Conservation (phyloP, 2,797 vertebrate species). For the Gymnopithys bicolor region DNA sequence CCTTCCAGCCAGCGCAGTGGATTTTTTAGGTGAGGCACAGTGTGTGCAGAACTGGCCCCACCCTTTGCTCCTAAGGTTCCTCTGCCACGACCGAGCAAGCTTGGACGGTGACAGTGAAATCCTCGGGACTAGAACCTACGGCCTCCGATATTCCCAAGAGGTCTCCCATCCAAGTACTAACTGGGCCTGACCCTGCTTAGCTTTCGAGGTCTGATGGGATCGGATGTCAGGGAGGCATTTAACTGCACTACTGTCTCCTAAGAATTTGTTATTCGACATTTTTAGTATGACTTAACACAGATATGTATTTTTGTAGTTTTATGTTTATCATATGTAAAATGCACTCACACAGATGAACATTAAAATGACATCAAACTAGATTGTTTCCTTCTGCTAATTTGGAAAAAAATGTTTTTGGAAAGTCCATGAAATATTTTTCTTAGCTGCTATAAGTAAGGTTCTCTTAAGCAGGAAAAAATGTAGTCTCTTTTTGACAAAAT, state of each 20-base stretch:
- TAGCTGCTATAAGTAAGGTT: background rate
- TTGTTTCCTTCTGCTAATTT: background rate
- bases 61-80: too few relatives aligned
- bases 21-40: too few relatives aligned
- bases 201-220: too few relatives aligned
- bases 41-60: too few relatives aligned
- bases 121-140: too few relatives aligned
- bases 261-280: background rate
- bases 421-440: background rate
- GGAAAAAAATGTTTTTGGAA: background rate
- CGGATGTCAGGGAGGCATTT: too few relatives aligned
- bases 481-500: background rate
- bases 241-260: background rate
- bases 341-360: background rate
- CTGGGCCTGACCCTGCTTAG: too few relatives aligned
- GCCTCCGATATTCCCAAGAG: too few relatives aligned
- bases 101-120: too few relatives aligned
- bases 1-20: too few relatives aligned
- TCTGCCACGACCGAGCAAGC: too few relatives aligned
- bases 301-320: background rate
- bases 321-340: background rate
- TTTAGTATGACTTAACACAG: background rate
- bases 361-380: background rate
- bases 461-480: background rate
- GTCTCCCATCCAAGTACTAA: too few relatives aligned